Conservation (phyloP, 2,113 vertebrate genomes). For the Geococcyx californianus region DNA sequence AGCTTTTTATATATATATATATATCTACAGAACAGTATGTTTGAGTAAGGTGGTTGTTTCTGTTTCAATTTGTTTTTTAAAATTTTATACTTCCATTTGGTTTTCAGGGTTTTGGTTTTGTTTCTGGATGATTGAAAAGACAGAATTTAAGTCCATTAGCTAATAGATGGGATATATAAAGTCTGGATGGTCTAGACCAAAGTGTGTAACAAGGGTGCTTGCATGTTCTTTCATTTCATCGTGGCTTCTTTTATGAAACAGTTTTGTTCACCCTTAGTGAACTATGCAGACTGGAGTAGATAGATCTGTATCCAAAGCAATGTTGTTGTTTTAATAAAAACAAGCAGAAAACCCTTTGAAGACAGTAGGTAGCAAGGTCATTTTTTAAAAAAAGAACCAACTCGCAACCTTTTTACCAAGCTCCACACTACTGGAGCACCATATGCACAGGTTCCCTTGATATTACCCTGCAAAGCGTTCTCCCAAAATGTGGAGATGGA, state of each 20-base stretch:
- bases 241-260: slow-evolving; percentile 34
- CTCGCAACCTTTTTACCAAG: not conserved
- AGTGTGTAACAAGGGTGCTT: slow-evolving; percentile 61
- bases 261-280: slow-evolving; percentile 44
- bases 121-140: slow-evolving; percentile 71
- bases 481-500: not conserved
- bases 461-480: not conserved
- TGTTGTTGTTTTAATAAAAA: slow-evolving; percentile 39
- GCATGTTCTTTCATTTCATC: slow-evolving; percentile 51
- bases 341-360: slow-evolving; percentile 43
- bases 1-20: slow-evolving; percentile 68
- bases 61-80: slow-evolving; percentile 60
- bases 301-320: slow-evolving; percentile 60
- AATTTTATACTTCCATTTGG: slow-evolving; percentile 73
- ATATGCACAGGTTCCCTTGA: not conserved
- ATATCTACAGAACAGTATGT: slow-evolving; percentile 62
- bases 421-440: slow-evolving; percentile 4
- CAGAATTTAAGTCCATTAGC: slow-evolving; percentile 75
- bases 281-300: slow-evolving; percentile 52
- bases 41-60: slow-evolving; percentile 63
- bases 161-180: slow-evolving; percentile 73
- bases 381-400: not conserved
- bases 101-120: slow-evolving; percentile 68
- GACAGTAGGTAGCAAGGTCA: slow-evolving; percentile 25
- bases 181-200: slow-evolving; percentile 64